Conservation (phyloP, 2,113 vertebrate genomes). For the Scopus umbretta region DNA sequence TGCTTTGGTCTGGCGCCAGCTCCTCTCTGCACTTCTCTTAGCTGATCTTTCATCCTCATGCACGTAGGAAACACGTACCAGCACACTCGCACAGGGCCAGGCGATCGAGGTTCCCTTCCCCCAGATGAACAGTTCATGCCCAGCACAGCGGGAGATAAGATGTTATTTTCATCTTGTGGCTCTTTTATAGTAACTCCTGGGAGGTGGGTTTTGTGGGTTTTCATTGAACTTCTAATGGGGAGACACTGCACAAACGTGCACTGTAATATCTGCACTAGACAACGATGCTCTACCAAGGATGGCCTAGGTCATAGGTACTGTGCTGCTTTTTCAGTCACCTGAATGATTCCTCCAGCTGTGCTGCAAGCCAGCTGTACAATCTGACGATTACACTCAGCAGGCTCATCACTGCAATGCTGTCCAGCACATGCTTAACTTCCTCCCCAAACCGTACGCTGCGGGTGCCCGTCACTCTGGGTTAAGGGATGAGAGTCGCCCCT, state of each 20-base stretch:
- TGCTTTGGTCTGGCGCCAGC: background rate
- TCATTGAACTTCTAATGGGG: background rate
- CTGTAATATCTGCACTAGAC: background rate
- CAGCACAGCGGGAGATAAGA: background rate
- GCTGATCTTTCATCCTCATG: background rate
- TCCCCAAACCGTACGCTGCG: background rate
- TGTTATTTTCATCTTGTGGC: background rate
- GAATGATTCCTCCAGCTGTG: background rate
- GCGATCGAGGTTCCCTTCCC: background rate
- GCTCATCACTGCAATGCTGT: background rate
- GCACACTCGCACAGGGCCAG: too few relatives aligned
- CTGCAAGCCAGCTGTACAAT: background rate
- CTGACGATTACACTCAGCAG: background rate
- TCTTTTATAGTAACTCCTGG: background rate
- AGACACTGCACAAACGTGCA: background rate
- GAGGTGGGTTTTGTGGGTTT: background rate
- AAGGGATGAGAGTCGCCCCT: background rate
- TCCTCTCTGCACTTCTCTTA: background rate
- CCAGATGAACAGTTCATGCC: background rate
- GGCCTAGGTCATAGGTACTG: background rate
- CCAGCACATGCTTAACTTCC: background rate
- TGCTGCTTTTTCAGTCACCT: background rate
- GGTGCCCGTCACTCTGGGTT: background rate
- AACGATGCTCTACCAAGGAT: background rate
- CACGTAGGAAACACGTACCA: background rate